Base-by-base conservation (phyloP, 2,797 vertebrate species). In the Coilia nasus region DNA sequence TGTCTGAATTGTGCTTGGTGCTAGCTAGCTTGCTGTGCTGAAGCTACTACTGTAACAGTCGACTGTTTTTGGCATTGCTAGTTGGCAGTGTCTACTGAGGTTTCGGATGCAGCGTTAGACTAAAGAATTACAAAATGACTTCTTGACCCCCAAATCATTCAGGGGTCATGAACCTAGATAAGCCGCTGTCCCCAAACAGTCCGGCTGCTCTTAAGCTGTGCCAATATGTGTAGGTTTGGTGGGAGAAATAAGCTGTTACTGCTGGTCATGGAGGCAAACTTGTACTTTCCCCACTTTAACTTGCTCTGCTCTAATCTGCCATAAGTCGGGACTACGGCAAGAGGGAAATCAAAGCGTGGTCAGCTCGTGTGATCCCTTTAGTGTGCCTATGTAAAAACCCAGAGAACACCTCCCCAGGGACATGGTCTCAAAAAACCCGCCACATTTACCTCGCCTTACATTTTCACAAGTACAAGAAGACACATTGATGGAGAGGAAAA, bases 131-230 rank as follows among this genome's bases (percentile, higher is more conserved):
- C 87, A 60, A 21, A 21, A 81, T 67, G 81, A 54, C 81, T 64
- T 44, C 78, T 64, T 87, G 85, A 88, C 25, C 82, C 83, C 85
- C 84, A 82, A 81, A 87, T 81, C 60, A 87, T 75, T 85, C 83
- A 83, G 84, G 75, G 81, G 86, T 81, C 62, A 57, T 3, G 81
- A 83, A 59, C 81, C 67, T 47, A 56, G 78, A 19, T 19, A 46
- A 25, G 46, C 82, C 25, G 25, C 47, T 81, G 75, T 78, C 28
- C 57, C 10, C 17, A 35, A 50, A 82, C 25, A 81, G 28, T 21
- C 25, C 81, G n/a, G 64, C 23, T 67, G 82, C 54, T 23, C 81
- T 44, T 82, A 83, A 81, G 54, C 60, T 23, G 78, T 82, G 54
- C 15, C 28, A 82, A 25, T 82, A 81, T 57, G 67, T n/a, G 35